These are phyloP conservation scores for Leucoraja erinaceus DNA, from an alignment of 2,113 vertebrate genomes.

Conservation along the genomic window DNA sequence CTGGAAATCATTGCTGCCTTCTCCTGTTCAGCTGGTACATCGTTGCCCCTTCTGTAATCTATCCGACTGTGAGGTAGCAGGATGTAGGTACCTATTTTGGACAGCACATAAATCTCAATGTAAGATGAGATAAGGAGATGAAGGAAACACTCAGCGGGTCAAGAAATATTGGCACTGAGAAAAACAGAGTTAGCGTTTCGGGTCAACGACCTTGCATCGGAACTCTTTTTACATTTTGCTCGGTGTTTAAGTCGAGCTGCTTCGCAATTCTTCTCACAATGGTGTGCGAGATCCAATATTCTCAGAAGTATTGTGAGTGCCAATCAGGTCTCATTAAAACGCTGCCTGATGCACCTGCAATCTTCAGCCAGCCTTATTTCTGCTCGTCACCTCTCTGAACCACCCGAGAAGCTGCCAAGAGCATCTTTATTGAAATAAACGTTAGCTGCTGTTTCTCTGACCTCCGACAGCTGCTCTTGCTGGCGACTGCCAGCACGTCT, in stretches of 20 bases:
- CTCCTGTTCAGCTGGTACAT: background rate
- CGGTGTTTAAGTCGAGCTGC: too few species aligned
- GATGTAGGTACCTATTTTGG: background rate
- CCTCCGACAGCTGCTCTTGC: background rate
- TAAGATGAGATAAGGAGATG: too few species aligned
- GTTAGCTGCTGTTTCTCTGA: background rate
- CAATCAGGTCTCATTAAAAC: background rate
- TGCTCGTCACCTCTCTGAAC: background rate
- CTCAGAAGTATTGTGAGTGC: background rate
- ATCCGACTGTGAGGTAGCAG: background rate
- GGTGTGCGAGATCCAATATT: background rate
- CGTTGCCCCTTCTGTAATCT: too few species aligned
- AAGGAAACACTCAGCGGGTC: too few species aligned
- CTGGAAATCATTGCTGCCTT: background rate
- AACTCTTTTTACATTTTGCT: too few species aligned
- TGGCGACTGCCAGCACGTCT: background rate
- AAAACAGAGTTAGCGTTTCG: too few species aligned
- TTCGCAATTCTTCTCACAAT: background rate
- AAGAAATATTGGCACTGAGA: too few species aligned
- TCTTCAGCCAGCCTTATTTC: constrained; percentile 9
- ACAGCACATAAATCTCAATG: background rate
- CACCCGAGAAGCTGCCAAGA: background rate
- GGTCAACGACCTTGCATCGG: too few species aligned
- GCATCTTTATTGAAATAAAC: constrained; percentile 22
- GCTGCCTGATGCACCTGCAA: background rate